Evolutionary conservation across 1,140 invertebrate genomes (phyloP).

Genomic region (Calliopsis andreniformis): DNA sequence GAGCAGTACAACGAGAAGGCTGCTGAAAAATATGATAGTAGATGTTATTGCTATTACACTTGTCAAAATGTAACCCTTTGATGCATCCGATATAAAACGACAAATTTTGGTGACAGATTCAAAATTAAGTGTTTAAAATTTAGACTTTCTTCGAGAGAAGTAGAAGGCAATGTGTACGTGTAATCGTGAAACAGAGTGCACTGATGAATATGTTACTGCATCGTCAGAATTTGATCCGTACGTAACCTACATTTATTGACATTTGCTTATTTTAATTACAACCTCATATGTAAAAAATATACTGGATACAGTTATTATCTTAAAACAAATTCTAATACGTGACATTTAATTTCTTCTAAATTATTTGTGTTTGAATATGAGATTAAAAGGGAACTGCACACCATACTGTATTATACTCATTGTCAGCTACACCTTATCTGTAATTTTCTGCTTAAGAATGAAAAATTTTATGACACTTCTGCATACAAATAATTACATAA

Average conservation of each 20-base stretch:
- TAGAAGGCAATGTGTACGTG: conserved; percentile 41
- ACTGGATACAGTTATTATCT: too few species aligned
- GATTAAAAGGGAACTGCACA: too few species aligned
- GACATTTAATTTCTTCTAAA: too few species aligned
- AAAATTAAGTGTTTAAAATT: conserved; percentile 45
- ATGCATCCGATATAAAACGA: neutral
- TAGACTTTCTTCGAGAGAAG: neutral
- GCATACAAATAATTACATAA: too few species aligned
- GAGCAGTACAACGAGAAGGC: conserved; percentile 11
- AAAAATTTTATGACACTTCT: too few species aligned
- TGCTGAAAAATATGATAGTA: conserved; percentile 2
- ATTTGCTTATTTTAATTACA: neutral
- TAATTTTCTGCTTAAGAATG: too few species aligned
- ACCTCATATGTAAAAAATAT: neutral
- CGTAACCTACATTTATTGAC: conserved; percentile 40
- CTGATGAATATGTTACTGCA: conserved; percentile 11
- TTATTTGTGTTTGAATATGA: too few species aligned
- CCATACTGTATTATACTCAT: too few species aligned
- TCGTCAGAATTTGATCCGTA: conserved; percentile 13
- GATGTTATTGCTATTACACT: neutral
- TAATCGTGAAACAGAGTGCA: too few species aligned
- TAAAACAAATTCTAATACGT: too few species aligned
- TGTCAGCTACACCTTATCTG: too few species aligned
- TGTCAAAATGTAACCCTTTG: conserved; percentile 14
- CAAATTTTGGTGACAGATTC: conserved; percentile 10